These are phyloP conservation scores for Enteromius unitaeniatus DNA, from an alignment of 2,797 vertebrate species.

Conservation along the genomic window DNA sequence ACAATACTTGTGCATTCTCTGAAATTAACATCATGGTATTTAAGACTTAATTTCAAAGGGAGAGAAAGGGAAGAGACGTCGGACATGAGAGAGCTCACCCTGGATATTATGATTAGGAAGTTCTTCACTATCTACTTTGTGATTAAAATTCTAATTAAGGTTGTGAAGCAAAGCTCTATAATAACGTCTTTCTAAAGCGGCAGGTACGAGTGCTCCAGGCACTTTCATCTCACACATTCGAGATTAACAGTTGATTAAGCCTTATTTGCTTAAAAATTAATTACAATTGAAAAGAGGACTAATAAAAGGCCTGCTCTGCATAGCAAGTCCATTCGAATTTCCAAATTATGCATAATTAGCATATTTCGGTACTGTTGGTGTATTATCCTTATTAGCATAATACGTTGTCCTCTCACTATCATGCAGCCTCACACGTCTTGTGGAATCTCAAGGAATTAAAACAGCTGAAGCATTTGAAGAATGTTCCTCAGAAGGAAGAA, in stretches of 20 bases:
- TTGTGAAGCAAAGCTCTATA: conserved; percentile 39
- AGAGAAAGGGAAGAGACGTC: background rate
- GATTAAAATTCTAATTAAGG: conserved; percentile 63
- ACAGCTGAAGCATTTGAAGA: background rate
- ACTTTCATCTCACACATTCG: conserved; percentile 48
- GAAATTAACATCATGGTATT: conserved; percentile 29
- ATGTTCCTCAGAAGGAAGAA: background rate
- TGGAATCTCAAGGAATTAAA: conserved; percentile 57
- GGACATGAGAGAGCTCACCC: conserved; percentile 31
- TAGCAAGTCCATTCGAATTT: conserved; percentile 64
- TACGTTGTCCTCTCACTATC: conserved; percentile 55
- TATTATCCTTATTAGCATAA: conserved; percentile 67
- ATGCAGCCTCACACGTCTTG: conserved; percentile 50
- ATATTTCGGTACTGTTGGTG: conserved; percentile 61
- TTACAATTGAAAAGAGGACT: conserved; percentile 60
- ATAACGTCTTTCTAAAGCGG: conserved; percentile 45
- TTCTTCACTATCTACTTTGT: conserved; percentile 51
- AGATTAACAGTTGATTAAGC: conserved; percentile 65
- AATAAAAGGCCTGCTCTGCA: conserved; percentile 59
- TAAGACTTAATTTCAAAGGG: conserved; percentile 19
- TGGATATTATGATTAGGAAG: conserved; percentile 55
- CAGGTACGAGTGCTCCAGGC: conserved; percentile 42
- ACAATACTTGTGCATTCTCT: conserved; percentile 12
- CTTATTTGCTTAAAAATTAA: conserved; percentile 69
- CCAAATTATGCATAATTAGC: conserved; percentile 67